These are phyloP conservation scores for Pygoscelis antarcticus DNA, from an alignment of 2,113 vertebrate species.

Conservation along the genomic window DNA sequence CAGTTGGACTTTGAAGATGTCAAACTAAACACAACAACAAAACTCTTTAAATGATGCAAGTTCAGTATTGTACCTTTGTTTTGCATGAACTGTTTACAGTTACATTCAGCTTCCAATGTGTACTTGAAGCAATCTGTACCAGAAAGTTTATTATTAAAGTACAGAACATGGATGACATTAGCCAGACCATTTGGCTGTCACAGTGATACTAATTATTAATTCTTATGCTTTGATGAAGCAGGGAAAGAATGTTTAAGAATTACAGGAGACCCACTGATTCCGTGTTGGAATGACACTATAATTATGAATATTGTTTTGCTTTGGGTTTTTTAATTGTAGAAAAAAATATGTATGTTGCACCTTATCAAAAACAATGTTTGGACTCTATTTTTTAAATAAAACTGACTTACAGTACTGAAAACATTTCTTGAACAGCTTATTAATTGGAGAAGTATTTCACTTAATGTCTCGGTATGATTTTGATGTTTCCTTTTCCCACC, in stretches of 20 bases:
- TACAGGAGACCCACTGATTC: constrained; percentile 11
- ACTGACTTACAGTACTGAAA: constrained; percentile 1
- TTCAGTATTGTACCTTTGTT: constrained; percentile 40
- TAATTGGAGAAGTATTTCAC: background rate
- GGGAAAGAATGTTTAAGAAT: constrained; percentile 10
- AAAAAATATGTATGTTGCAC: constrained; percentile 41
- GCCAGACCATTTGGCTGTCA: background rate
- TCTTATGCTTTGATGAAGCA: background rate
- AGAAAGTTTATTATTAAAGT: background rate
- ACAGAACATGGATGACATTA: background rate
- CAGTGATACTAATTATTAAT: background rate
- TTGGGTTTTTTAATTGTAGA: constrained; percentile 6
- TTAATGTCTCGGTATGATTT: background rate
- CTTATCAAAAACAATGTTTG: constrained; percentile 63
- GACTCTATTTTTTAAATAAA: constrained; percentile 71
- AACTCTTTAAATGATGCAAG: background rate
- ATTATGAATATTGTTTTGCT: background rate
- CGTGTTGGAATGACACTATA: background rate
- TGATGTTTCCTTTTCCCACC: background rate
- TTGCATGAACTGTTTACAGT: constrained; percentile 4
- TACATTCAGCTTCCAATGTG: constrained; percentile 4
- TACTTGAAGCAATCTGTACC: constrained; percentile 9
- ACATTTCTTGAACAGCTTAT: background rate
- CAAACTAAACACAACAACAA: background rate
- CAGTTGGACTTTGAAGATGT: background rate